Conservation (phyloP, 2,888 invertebrate genomes). For the Bellardia pandia region DNA sequence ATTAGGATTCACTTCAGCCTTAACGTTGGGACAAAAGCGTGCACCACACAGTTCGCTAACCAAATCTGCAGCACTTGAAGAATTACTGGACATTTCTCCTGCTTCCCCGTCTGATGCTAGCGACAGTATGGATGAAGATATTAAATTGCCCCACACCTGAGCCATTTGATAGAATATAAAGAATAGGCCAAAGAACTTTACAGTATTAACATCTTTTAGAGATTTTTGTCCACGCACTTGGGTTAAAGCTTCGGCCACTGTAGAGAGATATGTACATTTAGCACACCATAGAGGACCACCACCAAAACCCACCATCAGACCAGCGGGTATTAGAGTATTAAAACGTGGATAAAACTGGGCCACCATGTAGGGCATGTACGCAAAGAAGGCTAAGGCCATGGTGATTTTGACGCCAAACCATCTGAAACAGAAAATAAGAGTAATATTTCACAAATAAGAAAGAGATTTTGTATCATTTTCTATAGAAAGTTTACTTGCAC, state of each 20-base stretch:
- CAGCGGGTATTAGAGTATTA: slow-evolving; percentile 91
- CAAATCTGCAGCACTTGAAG: slow-evolving; percentile 75
- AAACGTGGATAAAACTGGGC: slow-evolving; percentile 95
- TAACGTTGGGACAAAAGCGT: slow-evolving; percentile 88
- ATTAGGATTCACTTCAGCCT: slow-evolving; percentile 87
- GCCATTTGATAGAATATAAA: slow-evolving; percentile 98
- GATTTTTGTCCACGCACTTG: slow-evolving; percentile 86
- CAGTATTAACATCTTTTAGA: slow-evolving; percentile 91
- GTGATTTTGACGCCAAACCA: slow-evolving; percentile 96
- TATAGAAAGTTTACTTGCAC: too few species aligned
- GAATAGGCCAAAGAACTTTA: slow-evolving; percentile 96
- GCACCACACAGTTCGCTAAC: slow-evolving; percentile 89
- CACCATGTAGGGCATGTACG: slow-evolving; percentile 96
- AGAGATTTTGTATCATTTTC: too few species aligned
- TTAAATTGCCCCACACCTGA: slow-evolving; percentile 97
- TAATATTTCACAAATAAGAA: too few species aligned
- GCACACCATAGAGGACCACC: slow-evolving; percentile 98
- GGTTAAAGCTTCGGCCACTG: slow-evolving; percentile 92
- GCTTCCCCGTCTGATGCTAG: slow-evolving; percentile 69
- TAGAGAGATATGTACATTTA: slow-evolving; percentile 96
- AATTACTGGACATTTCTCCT: slow-evolving; percentile 67
- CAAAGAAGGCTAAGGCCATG: slow-evolving; percentile 91
- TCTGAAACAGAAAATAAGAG: slow-evolving; percentile 84
- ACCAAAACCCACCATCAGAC: slow-evolving; percentile 86
- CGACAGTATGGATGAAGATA: slow-evolving; percentile 89